Base-by-base conservation (phyloP, 2,113 vertebrate species). In the Nycticebus coucang region DNA sequence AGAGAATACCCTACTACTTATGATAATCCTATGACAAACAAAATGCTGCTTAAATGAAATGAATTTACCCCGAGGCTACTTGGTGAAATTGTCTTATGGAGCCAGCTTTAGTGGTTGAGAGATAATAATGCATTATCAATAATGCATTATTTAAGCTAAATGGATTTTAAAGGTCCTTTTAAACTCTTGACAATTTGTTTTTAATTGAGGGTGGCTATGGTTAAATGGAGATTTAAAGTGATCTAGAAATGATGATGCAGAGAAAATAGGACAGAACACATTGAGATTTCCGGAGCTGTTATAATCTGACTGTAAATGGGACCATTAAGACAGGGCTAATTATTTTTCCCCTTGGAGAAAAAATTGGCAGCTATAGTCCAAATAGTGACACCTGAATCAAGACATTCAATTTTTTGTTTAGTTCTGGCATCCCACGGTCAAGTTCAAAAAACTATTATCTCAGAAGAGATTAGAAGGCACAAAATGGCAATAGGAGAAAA, bases 91-190 rank as follows among this genome's bases (percentile, higher is more conserved):
- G 37, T 74, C 82, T 87, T 69, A 0, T 0, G 21, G n/a, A 57
- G 6, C 12, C 1, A 0, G 28, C 35, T 50, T 55, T 28, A 37
- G 55, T 28, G 55, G 24, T 64, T 84, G 37, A 94, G 30, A 41
- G 82, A 80, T 21, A 21, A n/a, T n/a, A n/a, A n/a, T n/a, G n/a
- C n/a, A n/a, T n/a, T n/a, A n/a, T 92, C 68, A 26, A 22, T 41
- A 53, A 81, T 28, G 82, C 86, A 24, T 85, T 94, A 37, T 86
- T 93, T 75, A 93, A 93, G 82, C 66, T 95, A 86, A 96, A 79
- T 94, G 91, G 85, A 68, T 93, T 96, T 83, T 89, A 93, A 97
- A 89, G 87, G 74, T 59, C 68, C 55, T 95, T 37, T 94, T 85
- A 97, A 95, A 71, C 53, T 85, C 71, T 35, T 57, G 69, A 94